Conservation (phyloP, 2,113 vertebrate species). For the Seriola rivoliana region DNA sequence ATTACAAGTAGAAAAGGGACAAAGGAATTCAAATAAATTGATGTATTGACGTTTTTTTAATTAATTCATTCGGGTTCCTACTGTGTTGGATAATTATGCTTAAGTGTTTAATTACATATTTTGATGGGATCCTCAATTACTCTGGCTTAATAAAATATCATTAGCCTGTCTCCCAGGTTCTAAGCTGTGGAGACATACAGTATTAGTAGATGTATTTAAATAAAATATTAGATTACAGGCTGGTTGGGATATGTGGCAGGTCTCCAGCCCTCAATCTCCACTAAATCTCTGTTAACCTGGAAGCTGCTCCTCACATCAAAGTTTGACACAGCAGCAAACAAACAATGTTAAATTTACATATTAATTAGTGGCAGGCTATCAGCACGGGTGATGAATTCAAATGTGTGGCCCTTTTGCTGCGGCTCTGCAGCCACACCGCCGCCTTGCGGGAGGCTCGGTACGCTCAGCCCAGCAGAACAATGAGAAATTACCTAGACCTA, state of each 20-base stretch:
- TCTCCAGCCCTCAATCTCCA: constrained; percentile 81
- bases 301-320: constrained; percentile 83
- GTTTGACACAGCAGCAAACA: constrained; percentile 85
- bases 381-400: constrained; percentile 80
- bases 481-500: constrained; percentile 67
- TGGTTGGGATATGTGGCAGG: constrained; percentile 72
- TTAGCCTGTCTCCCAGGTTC: constrained; percentile 91
- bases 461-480: constrained; percentile 67
- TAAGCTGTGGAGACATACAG: constrained; percentile 82
- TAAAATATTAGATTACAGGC: constrained; percentile 84
- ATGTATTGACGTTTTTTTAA: constrained; percentile 91
- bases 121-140: constrained; percentile 95
- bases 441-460: constrained; percentile 68
- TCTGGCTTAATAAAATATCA: constrained; percentile 92
- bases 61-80: constrained; percentile 92
- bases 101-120: constrained; percentile 98
- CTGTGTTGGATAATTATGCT: constrained; percentile 92
- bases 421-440: constrained; percentile 73
- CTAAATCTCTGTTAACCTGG: constrained; percentile 87
- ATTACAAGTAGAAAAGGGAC: constrained; percentile 85
- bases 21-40: constrained; percentile 91
- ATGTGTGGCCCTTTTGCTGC: constrained; percentile 69
- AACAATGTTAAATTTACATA: constrained; percentile 87
- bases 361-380: constrained; percentile 84
- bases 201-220: constrained; percentile 84